These are phyloP conservation scores for Euura saliciscinereae DNA, from an alignment of 1,140 invertebrate species.

Conservation along the genomic window DNA sequence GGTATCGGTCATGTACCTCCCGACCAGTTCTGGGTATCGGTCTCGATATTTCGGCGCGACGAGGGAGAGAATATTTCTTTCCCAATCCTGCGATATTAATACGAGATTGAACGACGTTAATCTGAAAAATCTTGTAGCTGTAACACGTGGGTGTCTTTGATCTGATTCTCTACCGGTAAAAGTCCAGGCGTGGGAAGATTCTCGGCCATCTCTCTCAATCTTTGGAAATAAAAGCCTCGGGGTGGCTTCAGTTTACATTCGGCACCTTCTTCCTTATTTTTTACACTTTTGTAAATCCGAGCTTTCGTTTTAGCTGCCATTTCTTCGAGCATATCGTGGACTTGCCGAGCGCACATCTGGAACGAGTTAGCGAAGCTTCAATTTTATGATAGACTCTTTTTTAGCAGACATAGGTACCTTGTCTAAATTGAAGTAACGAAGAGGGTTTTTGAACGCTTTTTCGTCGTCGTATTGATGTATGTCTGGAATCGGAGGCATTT, in stretches of 20 bases:
- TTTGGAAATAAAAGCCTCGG: conserved; percentile 26
- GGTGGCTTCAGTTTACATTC: conserved; percentile 6
- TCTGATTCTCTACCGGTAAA: conserved; percentile 29
- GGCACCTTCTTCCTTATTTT: conserved; percentile 6
- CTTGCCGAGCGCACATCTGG: conserved; percentile 11
- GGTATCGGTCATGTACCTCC: conserved; percentile 57
- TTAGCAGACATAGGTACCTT: conserved; percentile 14
- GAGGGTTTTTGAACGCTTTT: conserved; percentile 10
- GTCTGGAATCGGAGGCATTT: conserved; percentile 54
- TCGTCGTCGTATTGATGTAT: conserved; percentile 45
- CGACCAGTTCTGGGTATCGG: conserved; percentile 50
- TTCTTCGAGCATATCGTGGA: conserved; percentile 24
- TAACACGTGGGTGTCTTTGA: no score
- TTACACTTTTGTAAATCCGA: conserved; percentile 16
- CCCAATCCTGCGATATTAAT: conserved; percentile 48
- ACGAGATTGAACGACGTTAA: no score
- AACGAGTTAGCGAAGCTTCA: conserved; percentile 8
- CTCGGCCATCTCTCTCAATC: conserved; percentile 38
- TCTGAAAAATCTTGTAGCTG: background rate
- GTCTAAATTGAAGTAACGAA: conserved; percentile 21
- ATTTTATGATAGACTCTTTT: background rate
- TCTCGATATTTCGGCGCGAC: conserved; percentile 51
- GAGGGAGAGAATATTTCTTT: conserved; percentile 57
- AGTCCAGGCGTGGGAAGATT: conserved; percentile 30
- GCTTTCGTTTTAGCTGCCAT: conserved; percentile 23